Evolutionary conservation across 1,140 invertebrate genomes (phyloP).

Genomic region (Fopius arisanus): DNA sequence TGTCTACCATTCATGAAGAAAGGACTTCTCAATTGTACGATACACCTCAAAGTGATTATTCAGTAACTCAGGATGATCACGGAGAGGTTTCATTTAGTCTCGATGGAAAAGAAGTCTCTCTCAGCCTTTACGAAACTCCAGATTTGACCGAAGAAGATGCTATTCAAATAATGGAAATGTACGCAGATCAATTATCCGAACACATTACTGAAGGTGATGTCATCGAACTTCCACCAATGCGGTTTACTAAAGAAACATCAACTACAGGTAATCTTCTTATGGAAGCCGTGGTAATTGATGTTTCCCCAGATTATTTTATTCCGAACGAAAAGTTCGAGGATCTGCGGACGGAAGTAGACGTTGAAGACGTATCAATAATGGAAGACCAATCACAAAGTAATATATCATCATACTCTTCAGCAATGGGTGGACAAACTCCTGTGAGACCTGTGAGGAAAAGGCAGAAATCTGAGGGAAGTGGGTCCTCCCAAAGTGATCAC

Average conservation of each 20-base stretch:
- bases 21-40: conserved; percentile 87
- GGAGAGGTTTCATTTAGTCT: conserved; percentile 89
- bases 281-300: conserved; percentile 91
- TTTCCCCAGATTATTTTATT: conserved; percentile 83
- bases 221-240: conserved; percentile 85
- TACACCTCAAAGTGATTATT: conserved; percentile 77
- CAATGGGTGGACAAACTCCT: conserved; percentile 39
- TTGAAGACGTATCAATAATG: conserved; percentile 83
- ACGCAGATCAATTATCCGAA: conserved; percentile 89
- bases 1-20: conserved; percentile 91
- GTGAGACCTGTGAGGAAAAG: conserved; percentile 53
- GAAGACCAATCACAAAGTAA: conserved; percentile 69
- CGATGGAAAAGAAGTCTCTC: conserved; percentile 89
- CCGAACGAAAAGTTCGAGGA: conserved; percentile 82
- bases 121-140: conserved; percentile 89
- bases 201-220: conserved; percentile 87
- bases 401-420: conserved; percentile 52
- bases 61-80: conserved; percentile 77
- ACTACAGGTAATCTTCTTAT: conserved; percentile 85
- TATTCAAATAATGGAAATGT: conserved; percentile 91
- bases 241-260: conserved; percentile 88
- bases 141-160: conserved; percentile 92
- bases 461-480: conserved; percentile 38
- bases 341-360: conserved; percentile 81
- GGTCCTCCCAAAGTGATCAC: conserved; percentile 49